Evolutionary conservation across 2,113 vertebrate genomes (phyloP).

Genomic region (Hemichromis elongatus): DNA sequence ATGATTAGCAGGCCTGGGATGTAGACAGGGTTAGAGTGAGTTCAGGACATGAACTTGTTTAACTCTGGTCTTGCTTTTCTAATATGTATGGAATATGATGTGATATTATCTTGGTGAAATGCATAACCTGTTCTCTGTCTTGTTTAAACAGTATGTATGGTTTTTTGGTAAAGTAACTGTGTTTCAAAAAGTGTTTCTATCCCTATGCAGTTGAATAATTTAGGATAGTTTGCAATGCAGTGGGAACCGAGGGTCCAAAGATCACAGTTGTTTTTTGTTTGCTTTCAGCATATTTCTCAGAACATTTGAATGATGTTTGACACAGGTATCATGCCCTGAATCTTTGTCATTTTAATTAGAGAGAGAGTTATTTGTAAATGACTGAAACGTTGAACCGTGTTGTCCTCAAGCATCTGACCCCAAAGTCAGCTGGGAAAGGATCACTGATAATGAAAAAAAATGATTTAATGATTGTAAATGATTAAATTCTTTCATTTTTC

Average conservation of each 20-base stretch:
- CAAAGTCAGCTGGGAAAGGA: background rate
- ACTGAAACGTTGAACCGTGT: background rate
- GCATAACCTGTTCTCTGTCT: background rate
- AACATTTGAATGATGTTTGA: background rate
- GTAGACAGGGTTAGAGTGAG: background rate
- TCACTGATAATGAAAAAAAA: background rate
- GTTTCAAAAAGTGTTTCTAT: background rate
- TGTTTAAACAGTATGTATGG: background rate
- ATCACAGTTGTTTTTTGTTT: background rate
- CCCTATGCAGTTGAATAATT: background rate
- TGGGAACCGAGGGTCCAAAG: background rate
- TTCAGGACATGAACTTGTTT: background rate
- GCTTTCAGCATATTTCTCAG: background rate
- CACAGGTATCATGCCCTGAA: background rate
- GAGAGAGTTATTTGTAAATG: background rate
- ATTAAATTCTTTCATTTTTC: fast-evolving
- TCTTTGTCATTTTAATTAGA: background rate
- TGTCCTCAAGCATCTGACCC: background rate
- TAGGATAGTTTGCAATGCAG: background rate
- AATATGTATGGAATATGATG: background rate
- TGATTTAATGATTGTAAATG: background rate
- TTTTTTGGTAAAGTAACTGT: background rate
- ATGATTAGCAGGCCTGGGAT: too few relatives aligned
- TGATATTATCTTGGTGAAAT: background rate
- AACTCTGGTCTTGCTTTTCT: background rate